A percentile compares a stretch with the other conserved stretches of the same genome.
Evolutionary conservation across 2,888 invertebrate genomes (phyloP).

Genomic region (Drosophila mercatorum): DNA sequence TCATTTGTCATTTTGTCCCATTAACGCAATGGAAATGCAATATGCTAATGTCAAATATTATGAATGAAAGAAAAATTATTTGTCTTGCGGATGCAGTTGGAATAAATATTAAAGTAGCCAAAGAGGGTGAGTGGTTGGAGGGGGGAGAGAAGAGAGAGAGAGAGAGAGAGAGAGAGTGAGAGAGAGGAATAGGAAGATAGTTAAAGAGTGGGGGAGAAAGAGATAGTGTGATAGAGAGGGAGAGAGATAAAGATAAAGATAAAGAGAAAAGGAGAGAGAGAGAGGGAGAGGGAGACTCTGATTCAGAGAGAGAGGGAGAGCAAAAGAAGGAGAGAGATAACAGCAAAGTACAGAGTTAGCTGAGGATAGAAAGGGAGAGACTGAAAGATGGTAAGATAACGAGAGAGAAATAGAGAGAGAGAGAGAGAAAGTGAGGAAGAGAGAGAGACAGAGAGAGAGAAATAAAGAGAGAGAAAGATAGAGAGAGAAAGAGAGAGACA

Average conservation of each 20-base stretch:
- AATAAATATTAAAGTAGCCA: constrained; percentile 59
- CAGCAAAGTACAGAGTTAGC: too few relatives aligned
- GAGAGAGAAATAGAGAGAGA: neutral
- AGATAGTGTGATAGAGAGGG: neutral
- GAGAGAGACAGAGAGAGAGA: neutral
- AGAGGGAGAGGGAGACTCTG: neutral
- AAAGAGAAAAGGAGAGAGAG: neutral
- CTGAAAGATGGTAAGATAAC: too few relatives aligned
- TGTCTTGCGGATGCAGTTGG: constrained; percentile 49
- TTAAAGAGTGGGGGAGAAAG: neutral
- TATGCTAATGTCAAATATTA: constrained; percentile 80
- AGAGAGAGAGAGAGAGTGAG: neutral
- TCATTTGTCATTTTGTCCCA: constrained; percentile 84
- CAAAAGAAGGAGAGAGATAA: too few relatives aligned
- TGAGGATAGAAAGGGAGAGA: too few relatives aligned
- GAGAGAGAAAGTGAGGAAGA: neutral
- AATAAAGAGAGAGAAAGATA: neutral
- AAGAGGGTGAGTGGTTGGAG: neutral
- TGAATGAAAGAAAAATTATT: constrained; percentile 73
- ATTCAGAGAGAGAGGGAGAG: too few relatives aligned
- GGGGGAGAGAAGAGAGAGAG: neutral
- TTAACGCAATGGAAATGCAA: constrained; percentile 83
- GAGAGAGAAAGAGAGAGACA: too few relatives aligned
- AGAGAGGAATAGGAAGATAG: neutral
- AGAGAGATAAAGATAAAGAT: neutral